Percentiles rank a stretch among this genome's conserved stretches.
Conservation (phyloP, 2,888 invertebrate species). For the Tuberolachnus salignus region DNA sequence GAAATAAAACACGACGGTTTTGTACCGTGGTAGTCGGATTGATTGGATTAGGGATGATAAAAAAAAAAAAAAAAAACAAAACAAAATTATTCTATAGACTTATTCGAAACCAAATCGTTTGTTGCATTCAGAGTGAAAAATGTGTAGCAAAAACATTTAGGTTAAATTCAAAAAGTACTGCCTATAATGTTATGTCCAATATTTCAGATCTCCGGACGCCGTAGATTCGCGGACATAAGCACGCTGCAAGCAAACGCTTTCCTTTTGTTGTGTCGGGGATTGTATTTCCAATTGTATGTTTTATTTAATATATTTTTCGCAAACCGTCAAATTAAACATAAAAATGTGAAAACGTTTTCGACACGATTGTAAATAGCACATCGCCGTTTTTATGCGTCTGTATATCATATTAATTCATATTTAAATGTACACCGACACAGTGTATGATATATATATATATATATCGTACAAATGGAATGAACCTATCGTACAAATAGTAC, state of each 20-base stretch:
- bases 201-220: too few relatives aligned
- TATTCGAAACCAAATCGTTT: too few relatives aligned
- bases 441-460: background rate
- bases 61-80: too few relatives aligned
- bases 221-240: too few relatives aligned
- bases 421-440: background rate
- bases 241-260: background rate
- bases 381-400: background rate
- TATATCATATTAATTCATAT: background rate
- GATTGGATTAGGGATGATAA: too few relatives aligned
- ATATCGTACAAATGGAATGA: background rate
- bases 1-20: too few relatives aligned
- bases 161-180: too few relatives aligned
- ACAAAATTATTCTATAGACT: too few relatives aligned
- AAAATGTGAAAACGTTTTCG: constrained; percentile 29
- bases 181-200: too few relatives aligned
- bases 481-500: background rate
- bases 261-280: background rate
- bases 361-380: constrained; percentile 8
- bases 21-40: too few relatives aligned
- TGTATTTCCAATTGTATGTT: background rate
- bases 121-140: too few relatives aligned
- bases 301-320: background rate
- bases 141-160: too few relatives aligned
- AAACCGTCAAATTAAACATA: constrained; percentile 10